Conservation (phyloP, 2,797 vertebrate genomes). For the Rousettus madagascariensis region DNA sequence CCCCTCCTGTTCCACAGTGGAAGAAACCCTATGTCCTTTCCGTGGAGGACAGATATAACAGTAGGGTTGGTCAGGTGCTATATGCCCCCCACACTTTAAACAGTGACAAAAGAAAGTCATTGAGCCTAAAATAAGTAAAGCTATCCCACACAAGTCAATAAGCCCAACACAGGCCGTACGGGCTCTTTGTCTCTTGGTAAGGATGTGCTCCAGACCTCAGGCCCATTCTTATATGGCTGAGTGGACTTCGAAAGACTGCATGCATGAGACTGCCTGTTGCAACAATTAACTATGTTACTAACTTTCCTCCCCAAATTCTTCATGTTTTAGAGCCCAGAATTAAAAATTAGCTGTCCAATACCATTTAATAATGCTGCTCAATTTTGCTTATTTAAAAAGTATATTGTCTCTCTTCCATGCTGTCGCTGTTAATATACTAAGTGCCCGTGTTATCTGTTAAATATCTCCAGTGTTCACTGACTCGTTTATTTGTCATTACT, state of each 20-base stretch:
- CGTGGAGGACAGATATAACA: not conserved
- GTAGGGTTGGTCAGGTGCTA: not conserved
- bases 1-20: not conserved
- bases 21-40: not conserved
- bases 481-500: not conserved
- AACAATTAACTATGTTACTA: not conserved
- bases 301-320: not conserved
- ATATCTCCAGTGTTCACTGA: not conserved
- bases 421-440: not conserved
- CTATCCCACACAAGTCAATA: not conserved
- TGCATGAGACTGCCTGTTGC: not conserved
- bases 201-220: not conserved
- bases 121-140: not conserved
- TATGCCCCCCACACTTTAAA: not conserved
- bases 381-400: not conserved
- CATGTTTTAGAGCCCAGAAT: not conserved
- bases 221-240: not conserved
- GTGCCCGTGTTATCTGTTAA: not conserved
- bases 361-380: not conserved
- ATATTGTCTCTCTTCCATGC: not conserved
- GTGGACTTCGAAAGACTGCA: not conserved
- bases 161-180: not conserved
- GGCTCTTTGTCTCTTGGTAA: not conserved
- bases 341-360: not conserved
- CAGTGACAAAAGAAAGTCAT: not conserved